Percentiles rank a stretch among this genome's conserved stretches.
These are phyloP conservation scores for Mycetomoellerius zeteki DNA, from an alignment of 1,140 invertebrate species.

Conservation along the genomic window DNA sequence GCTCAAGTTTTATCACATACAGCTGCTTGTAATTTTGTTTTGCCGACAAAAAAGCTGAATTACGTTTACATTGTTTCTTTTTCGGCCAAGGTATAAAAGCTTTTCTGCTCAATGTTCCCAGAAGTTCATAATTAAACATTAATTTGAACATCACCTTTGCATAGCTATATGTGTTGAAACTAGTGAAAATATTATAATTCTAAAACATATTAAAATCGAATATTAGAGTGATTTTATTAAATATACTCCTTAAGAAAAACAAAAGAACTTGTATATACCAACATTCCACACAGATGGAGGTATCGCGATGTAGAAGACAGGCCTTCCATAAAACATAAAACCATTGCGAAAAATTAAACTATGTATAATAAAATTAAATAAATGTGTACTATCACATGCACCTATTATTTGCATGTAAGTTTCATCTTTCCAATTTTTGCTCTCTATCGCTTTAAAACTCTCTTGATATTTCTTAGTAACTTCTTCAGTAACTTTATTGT, in stretches of 20 bases:
- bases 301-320: slow-evolving; percentile 73
- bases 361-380: slow-evolving; percentile 68
- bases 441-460: slow-evolving; percentile 54
- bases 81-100: slow-evolving; percentile 74
- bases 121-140: slow-evolving; percentile 76
- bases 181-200: neutral
- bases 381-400: neutral
- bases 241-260: neutral
- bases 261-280: slow-evolving; percentile 56
- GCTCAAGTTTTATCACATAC: slow-evolving; percentile 78
- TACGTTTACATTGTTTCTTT: neutral
- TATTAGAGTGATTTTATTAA: slow-evolving; percentile 3
- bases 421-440: slow-evolving; percentile 68
- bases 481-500: neutral
- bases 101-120: slow-evolving; percentile 76
- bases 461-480: neutral
- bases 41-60: neutral
- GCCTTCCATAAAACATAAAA: slow-evolving; percentile 68
- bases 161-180: slow-evolving; percentile 21
- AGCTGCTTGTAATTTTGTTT: slow-evolving; percentile 57
- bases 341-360: slow-evolving; percentile 65
- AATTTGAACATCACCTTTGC: slow-evolving; percentile 73
- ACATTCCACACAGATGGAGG: slow-evolving; percentile 72
- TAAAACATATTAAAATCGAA: slow-evolving; percentile 61
- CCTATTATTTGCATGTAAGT: slow-evolving; percentile 74